Evolutionary conservation across 2,113 vertebrate genomes (phyloP).

Genomic region (Cromileptes altivelis): DNA sequence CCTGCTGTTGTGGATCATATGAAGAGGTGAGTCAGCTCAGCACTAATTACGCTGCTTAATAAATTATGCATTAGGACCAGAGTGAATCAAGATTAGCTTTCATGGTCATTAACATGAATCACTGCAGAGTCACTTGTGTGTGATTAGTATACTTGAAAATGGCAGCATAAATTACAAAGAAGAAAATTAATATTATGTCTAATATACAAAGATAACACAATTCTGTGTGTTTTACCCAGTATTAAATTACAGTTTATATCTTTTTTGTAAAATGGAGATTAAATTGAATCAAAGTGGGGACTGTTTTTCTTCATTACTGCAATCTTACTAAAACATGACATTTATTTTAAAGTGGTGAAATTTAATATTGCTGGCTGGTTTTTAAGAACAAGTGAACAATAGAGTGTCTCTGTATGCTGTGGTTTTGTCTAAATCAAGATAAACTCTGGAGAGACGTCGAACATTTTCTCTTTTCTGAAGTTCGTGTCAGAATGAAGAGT

Average conservation of each 20-base stretch:
- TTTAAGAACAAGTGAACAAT: neutral
- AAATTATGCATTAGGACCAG: constrained; percentile 49
- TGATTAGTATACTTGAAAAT: constrained; percentile 5
- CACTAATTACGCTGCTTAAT: constrained; percentile 51
- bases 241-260: neutral
- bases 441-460: neutral
- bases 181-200: neutral
- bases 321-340: neutral
- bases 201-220: neutral
- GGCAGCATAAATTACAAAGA: constrained; percentile 2
- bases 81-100: constrained; percentile 54
- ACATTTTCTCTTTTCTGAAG: neutral
- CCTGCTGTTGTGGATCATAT: neutral
- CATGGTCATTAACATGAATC: constrained; percentile 41
- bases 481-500: neutral
- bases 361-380: neutral
- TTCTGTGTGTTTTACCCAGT: neutral
- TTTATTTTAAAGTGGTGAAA: neutral
- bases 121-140: neutral
- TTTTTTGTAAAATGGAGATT: neutral
- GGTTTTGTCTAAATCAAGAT: neutral
- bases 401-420: neutral
- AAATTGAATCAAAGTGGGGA: neutral
- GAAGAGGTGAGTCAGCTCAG: constrained; percentile 1
- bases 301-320: neutral